phyloP scores from a whole-genome alignment of 2,888 invertebrate species.

The Marronus borbonicus region DNA sequence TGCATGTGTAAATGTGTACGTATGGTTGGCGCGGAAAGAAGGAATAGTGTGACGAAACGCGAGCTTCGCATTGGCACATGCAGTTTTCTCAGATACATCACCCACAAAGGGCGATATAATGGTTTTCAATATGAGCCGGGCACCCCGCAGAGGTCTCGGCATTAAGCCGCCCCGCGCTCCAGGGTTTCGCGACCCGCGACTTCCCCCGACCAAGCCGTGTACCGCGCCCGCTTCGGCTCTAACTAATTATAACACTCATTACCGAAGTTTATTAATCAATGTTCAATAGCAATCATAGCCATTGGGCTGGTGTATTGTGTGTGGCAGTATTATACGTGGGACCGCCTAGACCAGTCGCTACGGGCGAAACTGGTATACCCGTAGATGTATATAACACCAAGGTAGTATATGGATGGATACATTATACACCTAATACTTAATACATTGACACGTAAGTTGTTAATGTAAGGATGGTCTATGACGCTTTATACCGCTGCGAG shows the following conservation, averaged over 20 bases:
- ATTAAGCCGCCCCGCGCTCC: conserved; percentile 63
- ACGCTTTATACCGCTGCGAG: background rate
- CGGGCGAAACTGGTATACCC: conserved; percentile 31
- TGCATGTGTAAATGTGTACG: background rate
- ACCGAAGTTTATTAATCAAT: conserved; percentile 71
- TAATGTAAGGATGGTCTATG: conserved; percentile 9
- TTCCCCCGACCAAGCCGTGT: conserved; percentile 45
- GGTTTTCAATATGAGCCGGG: conserved; percentile 60
- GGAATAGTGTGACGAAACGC: conserved; percentile 29
- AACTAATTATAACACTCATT: conserved; percentile 71
- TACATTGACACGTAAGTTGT: conserved; percentile 27
- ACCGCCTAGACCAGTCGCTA: conserved; percentile 47
- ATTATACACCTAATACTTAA: conserved; percentile 36
- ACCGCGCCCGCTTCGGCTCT: conserved; percentile 56
- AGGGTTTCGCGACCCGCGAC: conserved; percentile 61
- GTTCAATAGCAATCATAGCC: conserved; percentile 67
- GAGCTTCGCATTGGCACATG: conserved; percentile 56
- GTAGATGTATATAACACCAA: background rate
- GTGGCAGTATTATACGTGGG: conserved; percentile 45
- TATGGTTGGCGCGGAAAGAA: background rate
- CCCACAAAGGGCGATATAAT: conserved; percentile 59
- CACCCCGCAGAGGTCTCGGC: conserved; percentile 62
- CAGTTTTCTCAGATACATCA: conserved; percentile 57
- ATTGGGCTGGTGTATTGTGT: conserved; percentile 61
- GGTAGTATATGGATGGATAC: conserved; percentile 4